phyloP scores from a whole-genome alignment of 2,113 vertebrate genomes.

The Centropus bengalensis region DNA sequence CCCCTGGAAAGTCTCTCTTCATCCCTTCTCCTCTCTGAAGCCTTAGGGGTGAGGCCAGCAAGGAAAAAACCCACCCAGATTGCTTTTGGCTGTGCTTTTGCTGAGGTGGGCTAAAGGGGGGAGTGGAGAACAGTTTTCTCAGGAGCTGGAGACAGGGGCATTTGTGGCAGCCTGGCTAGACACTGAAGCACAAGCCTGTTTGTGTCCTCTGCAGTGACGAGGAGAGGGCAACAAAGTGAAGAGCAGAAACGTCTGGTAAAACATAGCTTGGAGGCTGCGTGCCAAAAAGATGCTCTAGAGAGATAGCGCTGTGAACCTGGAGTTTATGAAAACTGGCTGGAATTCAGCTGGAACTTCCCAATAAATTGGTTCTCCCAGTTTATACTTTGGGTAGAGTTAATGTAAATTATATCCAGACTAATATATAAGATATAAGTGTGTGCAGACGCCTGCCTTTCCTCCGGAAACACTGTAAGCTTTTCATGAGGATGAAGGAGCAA shows the following conservation, averaged over 20 bases:
- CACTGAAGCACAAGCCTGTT: not conserved
- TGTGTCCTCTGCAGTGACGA: not conserved
- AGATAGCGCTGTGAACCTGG: not conserved
- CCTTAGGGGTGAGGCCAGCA: not conserved
- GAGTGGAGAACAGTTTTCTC: not conserved
- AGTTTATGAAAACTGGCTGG: not conserved
- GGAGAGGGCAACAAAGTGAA: not conserved
- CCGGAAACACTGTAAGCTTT: not conserved
- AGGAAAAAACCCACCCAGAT: not conserved
- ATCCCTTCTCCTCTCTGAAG: not conserved
- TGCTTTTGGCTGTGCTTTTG: not conserved
- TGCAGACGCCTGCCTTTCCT: not conserved
- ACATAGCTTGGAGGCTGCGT: rapidly evolving
- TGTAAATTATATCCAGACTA: not conserved
- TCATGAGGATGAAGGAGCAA: not conserved
- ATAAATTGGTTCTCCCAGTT: not conserved
- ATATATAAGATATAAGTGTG: not conserved
- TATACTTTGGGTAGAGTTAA: not conserved
- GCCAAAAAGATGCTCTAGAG: not conserved
- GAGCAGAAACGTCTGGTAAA: not conserved
- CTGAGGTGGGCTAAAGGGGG: not conserved
- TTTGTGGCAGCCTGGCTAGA: not conserved
- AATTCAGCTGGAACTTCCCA: not conserved
- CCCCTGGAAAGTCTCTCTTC: not conserved
- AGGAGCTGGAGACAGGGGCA: not conserved